These are phyloP conservation scores for Eretmocerus hayati DNA, from an alignment of 2,888 invertebrate genomes.

Conservation along the genomic window DNA sequence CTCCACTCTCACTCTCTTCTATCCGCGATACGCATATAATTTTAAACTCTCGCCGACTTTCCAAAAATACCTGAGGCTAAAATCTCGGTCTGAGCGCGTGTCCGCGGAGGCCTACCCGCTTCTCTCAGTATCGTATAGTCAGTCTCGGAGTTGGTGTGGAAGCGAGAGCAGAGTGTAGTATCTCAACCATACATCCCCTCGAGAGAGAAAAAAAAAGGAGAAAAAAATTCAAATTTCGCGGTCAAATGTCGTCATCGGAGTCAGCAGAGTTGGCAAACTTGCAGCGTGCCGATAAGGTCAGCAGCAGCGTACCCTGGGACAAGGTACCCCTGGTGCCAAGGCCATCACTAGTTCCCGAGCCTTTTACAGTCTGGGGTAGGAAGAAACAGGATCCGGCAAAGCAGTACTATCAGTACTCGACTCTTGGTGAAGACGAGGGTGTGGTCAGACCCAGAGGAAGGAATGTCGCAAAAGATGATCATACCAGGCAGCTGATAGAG, in stretches of 20 bases:
- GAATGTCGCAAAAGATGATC: conserved; percentile 39
- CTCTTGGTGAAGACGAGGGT: conserved; percentile 38
- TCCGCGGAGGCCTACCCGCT: too few relatives aligned
- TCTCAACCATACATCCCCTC: conserved; percentile 24
- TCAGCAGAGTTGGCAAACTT: too few relatives aligned
- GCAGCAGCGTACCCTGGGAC: conserved; percentile 74
- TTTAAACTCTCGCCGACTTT: too few relatives aligned
- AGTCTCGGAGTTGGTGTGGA: conserved; percentile 30
- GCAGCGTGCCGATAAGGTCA: conserved; percentile 30
- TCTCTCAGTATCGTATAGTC: background rate
- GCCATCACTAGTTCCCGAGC: conserved; percentile 77
- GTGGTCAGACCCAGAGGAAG: conserved; percentile 39
- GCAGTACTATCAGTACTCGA: conserved; percentile 43
- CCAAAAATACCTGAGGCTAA: too few relatives aligned
- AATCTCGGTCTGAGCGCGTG: too few relatives aligned
- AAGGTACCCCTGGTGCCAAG: conserved; percentile 82
- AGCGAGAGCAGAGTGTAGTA: too few relatives aligned
- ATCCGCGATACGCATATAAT: too few relatives aligned
- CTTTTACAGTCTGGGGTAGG: conserved; percentile 77
- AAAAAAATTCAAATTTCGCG: too few relatives aligned
- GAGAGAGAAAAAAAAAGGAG: background rate
- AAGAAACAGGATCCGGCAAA: conserved; percentile 47
- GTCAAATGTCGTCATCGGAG: too few relatives aligned
- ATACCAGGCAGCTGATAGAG: conserved; percentile 39
- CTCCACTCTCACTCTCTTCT: conserved; percentile 1